These are phyloP conservation scores for Dermatemys mawii DNA, from an alignment of 2,113 vertebrate genomes.

Conservation along the genomic window DNA sequence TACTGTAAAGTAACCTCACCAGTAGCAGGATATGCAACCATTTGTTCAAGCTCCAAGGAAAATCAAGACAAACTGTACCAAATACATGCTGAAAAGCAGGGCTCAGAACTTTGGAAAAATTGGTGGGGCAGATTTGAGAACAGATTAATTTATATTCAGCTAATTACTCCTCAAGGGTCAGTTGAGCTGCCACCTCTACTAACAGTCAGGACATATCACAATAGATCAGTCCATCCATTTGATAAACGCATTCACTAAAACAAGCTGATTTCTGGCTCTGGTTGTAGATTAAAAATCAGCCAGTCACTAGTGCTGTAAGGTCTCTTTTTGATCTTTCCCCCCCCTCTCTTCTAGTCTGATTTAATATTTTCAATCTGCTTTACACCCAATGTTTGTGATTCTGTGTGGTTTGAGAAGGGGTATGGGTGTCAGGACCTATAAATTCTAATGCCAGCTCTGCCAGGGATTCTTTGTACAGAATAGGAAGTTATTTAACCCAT, in stretches of 20 bases:
- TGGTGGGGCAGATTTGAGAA: conserved; percentile 3
- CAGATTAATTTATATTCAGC: conserved; percentile 63
- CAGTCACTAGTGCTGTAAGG: background rate
- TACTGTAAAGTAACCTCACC: conserved; percentile 12
- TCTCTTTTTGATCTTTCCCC: conserved; percentile 29
- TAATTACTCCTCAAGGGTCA: conserved; percentile 61
- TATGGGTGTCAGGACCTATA: background rate
- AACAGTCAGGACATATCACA: conserved; percentile 53
- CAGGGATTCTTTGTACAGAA: background rate
- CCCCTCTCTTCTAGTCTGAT: background rate
- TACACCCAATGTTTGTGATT: background rate
- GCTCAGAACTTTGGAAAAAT: conserved; percentile 24
- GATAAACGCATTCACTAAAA: conserved; percentile 44
- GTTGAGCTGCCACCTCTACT: conserved; percentile 49
- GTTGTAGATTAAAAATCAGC: conserved; percentile 27
- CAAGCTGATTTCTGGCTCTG: conserved; percentile 38
- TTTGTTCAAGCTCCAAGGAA: conserved; percentile 1
- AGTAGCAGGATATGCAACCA: background rate
- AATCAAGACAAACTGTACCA: background rate
- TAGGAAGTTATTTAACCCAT: background rate
- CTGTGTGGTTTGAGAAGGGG: background rate
- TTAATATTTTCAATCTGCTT: conserved; percentile 39
- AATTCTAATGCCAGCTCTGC: conserved; percentile 13
- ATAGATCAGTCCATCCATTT: conserved; percentile 51
- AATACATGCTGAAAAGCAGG: background rate